A percentile compares a stretch with the other conserved stretches of the same genome.
Evolutionary conservation across 35 echinoderm and acorn worm species (phyloP).

Genomic region (Lytechinus pictus): DNA sequence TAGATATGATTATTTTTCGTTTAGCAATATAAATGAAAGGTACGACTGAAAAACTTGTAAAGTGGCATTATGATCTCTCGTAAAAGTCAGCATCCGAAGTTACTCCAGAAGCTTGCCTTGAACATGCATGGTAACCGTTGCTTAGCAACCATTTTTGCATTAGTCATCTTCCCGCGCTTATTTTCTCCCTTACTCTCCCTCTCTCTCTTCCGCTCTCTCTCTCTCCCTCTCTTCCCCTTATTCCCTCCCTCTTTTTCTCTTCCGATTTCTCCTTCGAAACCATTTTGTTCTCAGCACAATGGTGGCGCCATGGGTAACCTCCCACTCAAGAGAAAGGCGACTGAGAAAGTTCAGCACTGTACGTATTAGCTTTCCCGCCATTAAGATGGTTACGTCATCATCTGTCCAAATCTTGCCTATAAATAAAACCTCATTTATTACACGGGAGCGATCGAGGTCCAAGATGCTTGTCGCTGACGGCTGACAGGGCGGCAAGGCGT

Average conservation of each 20-base stretch:
- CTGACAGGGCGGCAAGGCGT: neutral
- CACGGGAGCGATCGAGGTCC: neutral
- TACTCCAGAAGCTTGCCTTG: neutral
- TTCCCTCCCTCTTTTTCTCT: neutral
- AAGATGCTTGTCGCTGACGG: neutral
- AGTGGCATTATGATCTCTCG: neutral
- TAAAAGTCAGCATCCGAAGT: neutral
- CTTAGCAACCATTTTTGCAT: neutral
- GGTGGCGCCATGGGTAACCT: neutral
- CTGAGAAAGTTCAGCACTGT: neutral
- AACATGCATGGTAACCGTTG: neutral
- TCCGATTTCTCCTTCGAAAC: neutral
- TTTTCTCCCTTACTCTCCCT: neutral
- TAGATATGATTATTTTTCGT: no score
- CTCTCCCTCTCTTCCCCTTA: neutral
- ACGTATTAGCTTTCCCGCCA: neutral
- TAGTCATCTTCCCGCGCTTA: neutral
- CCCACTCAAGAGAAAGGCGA: neutral
- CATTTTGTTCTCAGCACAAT: neutral
- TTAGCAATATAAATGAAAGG: no score
- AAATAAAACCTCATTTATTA: neutral
- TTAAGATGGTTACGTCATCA: constrained; percentile 4
- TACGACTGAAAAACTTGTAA: neutral
- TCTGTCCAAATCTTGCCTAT: neutral
- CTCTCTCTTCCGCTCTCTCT: neutral